A percentile compares a stretch with the other conserved stretches of the same genome.
Conservation (phyloP, 2,888 invertebrate genomes). For the Drosophila mimica region DNA sequence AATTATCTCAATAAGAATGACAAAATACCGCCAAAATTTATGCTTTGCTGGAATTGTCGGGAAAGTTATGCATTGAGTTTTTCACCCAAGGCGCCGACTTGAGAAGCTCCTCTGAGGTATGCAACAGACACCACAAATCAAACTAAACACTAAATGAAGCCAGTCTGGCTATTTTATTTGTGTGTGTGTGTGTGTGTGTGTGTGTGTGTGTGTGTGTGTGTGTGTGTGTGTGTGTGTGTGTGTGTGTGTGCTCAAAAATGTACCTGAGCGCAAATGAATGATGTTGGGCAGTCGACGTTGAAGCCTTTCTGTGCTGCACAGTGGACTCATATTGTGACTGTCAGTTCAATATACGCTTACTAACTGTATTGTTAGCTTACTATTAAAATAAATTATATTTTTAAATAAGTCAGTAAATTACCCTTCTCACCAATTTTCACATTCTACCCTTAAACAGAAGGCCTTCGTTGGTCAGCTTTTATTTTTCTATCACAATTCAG, state of each 20-base stretch:
- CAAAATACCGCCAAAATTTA: slow-evolving; percentile 32
- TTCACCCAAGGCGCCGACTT: slow-evolving; percentile 15
- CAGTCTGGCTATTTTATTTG: background rate
- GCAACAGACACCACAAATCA: slow-evolving; percentile 30
- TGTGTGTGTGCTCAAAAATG: slow-evolving; percentile 49
- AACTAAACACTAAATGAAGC: slow-evolving; percentile 25
- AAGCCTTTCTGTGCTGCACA: slow-evolving; percentile 8
- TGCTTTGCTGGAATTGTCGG: slow-evolving; percentile 5
- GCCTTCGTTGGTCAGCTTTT: background rate
- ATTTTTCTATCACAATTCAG: no score
- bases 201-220: slow-evolving; percentile 2
- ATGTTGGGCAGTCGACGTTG: slow-evolving; percentile 52
- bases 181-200: slow-evolving; percentile 13
- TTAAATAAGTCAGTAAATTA: background rate
- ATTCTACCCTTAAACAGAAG: background rate
- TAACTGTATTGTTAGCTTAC: background rate
- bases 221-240: slow-evolving; percentile 16
- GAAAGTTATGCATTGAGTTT: slow-evolving; percentile 5
- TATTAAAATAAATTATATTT: background rate
- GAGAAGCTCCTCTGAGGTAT: slow-evolving; percentile 27
- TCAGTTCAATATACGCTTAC: background rate
- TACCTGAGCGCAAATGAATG: slow-evolving; percentile 79
- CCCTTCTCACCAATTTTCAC: background rate
- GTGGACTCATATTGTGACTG: slow-evolving; percentile 8
- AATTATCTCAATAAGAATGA: slow-evolving; percentile 18